phyloP scores from a whole-genome alignment of 1,140 invertebrate genomes.

The honey bee (Apis mellifera) region Amel_HAv3.1 CM009933.2:8088001-8088500 shows the following conservation, averaged over 20 bases:
- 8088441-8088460: too few relatives aligned
- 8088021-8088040: neutral
- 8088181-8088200: neutral
- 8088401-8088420: too few relatives aligned
- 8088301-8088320: neutral
- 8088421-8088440: neutral
- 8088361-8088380: too few relatives aligned
- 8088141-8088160: too few relatives aligned
- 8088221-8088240: neutral
- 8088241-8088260: too few relatives aligned
- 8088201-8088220: neutral
- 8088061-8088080: neutral
- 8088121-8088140: neutral
- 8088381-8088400: too few relatives aligned
- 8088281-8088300: neutral
- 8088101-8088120: neutral
- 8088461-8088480: slow-evolving; percentile 1
- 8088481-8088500: neutral
- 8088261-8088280: neutral
- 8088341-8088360: too few relatives aligned
- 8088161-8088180: neutral
- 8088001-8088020: neutral
- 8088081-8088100: slow-evolving; percentile 10
- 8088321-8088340: neutral
- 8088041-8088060: slow-evolving; percentile 17